Conservation (phyloP, 1,140 invertebrate genomes). For the Hycleus cichorii region DNA sequence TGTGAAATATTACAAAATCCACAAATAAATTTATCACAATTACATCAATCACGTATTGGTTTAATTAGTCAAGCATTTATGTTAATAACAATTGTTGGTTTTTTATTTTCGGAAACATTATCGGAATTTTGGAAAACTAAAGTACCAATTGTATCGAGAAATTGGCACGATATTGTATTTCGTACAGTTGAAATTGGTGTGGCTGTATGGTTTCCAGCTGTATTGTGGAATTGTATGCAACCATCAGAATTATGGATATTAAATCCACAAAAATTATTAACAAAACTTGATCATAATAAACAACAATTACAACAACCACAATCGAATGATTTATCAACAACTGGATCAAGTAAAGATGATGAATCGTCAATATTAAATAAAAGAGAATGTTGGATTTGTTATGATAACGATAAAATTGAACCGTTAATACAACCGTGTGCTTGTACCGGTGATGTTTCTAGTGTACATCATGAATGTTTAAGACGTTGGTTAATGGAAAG, state of each 20-base stretch:
- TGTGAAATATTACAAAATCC: constrained; percentile 29
- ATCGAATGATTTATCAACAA: background rate
- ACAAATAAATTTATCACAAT: constrained; percentile 75
- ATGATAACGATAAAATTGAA: constrained; percentile 72
- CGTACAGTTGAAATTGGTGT: constrained; percentile 89
- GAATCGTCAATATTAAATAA: constrained; percentile 44
- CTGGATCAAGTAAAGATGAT: constrained; percentile 26
- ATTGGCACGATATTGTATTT: constrained; percentile 87
- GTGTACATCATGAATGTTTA: constrained; percentile 89
- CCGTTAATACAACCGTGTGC: constrained; percentile 83
- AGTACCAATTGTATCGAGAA: constrained; percentile 81
- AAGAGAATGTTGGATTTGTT: constrained; percentile 89
- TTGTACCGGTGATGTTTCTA: constrained; percentile 83
- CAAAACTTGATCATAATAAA: constrained; percentile 46
- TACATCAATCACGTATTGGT: constrained; percentile 83
- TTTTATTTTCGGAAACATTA: constrained; percentile 82
- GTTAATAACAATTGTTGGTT: constrained; percentile 78
- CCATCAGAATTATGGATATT: constrained; percentile 92
- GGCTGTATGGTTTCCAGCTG: constrained; percentile 89
- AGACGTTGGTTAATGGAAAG: constrained; percentile 50
- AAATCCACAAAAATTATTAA: constrained; percentile 80
- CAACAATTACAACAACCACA: background rate
- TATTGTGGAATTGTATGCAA: constrained; percentile 90
- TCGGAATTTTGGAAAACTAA: constrained; percentile 89
- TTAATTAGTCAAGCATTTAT: constrained; percentile 79